phyloP scores from a whole-genome alignment of 92 coral and sea anemone species.

The Pocillopora meandrina region DNA sequence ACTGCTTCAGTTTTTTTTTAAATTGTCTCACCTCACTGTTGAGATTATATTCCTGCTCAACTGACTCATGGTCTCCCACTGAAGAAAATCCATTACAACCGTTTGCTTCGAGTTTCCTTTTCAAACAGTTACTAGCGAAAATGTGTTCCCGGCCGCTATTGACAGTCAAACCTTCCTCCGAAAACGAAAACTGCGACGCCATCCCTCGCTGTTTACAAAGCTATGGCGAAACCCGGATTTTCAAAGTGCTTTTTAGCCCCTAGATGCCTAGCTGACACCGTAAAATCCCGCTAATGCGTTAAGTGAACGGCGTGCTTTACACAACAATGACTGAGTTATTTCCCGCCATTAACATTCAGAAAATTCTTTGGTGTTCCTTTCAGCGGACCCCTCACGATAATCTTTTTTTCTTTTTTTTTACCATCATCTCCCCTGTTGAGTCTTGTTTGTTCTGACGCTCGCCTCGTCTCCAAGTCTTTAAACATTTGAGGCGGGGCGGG shows the following conservation, averaged over 20 bases:
- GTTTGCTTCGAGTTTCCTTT: constrained; percentile 24
- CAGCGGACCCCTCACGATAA: constrained; percentile 1
- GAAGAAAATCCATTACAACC: constrained; percentile 2
- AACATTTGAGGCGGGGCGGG: no score
- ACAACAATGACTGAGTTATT: constrained; percentile 16
- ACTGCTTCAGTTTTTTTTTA: neutral
- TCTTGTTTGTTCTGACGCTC: no score
- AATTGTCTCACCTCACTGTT: constrained; percentile 12
- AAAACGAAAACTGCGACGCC: constrained; percentile 6
- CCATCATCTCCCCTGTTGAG: neutral
- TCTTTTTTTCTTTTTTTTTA: neutral
- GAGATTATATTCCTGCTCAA: neutral
- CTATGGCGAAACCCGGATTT: neutral
- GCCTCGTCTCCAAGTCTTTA: no score
- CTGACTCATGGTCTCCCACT: neutral
- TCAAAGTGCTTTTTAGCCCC: no score
- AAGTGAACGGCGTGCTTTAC: constrained; percentile 15
- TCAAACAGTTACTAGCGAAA: constrained; percentile 20
- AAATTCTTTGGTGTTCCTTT: neutral
- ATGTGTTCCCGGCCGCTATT: neutral
- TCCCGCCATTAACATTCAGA: constrained; percentile 40
- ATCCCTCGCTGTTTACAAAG: neutral
- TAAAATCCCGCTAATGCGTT: neutral
- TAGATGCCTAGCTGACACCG: neutral
- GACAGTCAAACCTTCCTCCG: constrained; percentile 8